Evolutionary conservation across 37 sponge, comb jelly and placozoan genomes (phyloP), one percentile per base, ranked within the genome.

Genomic region (Oopsacas minuta): DNA sequence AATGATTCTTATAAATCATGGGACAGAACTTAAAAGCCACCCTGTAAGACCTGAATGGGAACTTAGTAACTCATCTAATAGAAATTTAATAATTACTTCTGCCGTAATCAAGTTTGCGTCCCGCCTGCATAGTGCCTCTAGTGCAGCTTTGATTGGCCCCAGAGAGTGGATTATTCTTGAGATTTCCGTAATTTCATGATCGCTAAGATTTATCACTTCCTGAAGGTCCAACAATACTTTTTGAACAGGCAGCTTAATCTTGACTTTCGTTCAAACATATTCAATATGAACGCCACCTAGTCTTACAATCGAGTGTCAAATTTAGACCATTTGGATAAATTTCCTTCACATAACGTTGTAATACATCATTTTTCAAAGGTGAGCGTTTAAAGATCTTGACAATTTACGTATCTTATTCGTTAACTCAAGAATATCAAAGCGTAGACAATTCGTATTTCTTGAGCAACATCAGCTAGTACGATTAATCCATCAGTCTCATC

Each of bases 211-310:
- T 20, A n/a, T 61, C 20, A 25, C 22, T 25, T 10, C 75, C 5
- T 61, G 20, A 10, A 61, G 75, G 30, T n/a, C 30, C 1, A 61
- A 61, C 20, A 61, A 61, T 12, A 34, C 75, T 61, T 61, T 61
- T 12, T 61, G 30, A n/a, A 46, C 51, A 61, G 75, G 75, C 75
- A 61, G 28, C 75, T 61, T 61, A 61, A 61, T 12, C 30, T 61
- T 61, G 75, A 61, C 75, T 61, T 61, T n/a, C 75, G 75, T 12
- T 61, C 75, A 61, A 61, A 34, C 75, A 61, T 61, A 61, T 61
- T 61, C 7, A 61, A 32, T 25, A 61, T 61, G 75, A 61, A 61
- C 75, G 22, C 75, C 75, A 61, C 28, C 75, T 61, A n/a, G 30
- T 61, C 49, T 42, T 34, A 34, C 75, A 61, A 61, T 61, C 30